phyloP scores from a whole-genome alignment of 1,140 invertebrate species.

The Zaprionus capensis region DNA sequence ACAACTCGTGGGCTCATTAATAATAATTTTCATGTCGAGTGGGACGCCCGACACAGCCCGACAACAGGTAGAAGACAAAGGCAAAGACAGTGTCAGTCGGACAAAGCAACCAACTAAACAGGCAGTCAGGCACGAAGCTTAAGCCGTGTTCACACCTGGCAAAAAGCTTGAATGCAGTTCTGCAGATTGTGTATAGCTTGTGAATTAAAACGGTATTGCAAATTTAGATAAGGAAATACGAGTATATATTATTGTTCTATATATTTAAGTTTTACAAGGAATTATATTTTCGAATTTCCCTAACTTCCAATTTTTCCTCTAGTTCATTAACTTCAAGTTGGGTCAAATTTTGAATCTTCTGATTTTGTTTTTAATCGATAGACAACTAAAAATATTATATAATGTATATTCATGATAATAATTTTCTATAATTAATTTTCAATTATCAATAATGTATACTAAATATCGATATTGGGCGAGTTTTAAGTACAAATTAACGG shows the following conservation, averaged over 20 bases:
- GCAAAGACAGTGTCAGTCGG: conserved; percentile 1
- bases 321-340: neutral
- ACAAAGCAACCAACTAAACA: neutral
- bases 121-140: neutral
- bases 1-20: conserved; percentile 74
- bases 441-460: too few species aligned
- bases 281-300: too few species aligned
- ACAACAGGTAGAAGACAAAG: conserved; percentile 61
- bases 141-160: conserved; percentile 10
- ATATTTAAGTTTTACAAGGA: too few species aligned
- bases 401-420: too few species aligned
- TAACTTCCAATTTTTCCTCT: neutral
- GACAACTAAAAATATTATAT: neutral
- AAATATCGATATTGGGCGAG: too few species aligned
- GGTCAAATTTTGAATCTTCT: accelerated
- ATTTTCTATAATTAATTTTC: too few species aligned
- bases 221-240: too few species aligned
- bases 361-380: neutral
- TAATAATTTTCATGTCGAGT: conserved; percentile 70
- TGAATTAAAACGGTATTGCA: too few species aligned
- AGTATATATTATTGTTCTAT: too few species aligned
- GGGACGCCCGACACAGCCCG: conserved; percentile 30
- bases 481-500: too few species aligned
- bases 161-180: neutral
- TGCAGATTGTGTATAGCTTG: neutral